phyloP scores from a whole-genome alignment of 2,113 vertebrate genomes.

The Ameiurus melas region DNA sequence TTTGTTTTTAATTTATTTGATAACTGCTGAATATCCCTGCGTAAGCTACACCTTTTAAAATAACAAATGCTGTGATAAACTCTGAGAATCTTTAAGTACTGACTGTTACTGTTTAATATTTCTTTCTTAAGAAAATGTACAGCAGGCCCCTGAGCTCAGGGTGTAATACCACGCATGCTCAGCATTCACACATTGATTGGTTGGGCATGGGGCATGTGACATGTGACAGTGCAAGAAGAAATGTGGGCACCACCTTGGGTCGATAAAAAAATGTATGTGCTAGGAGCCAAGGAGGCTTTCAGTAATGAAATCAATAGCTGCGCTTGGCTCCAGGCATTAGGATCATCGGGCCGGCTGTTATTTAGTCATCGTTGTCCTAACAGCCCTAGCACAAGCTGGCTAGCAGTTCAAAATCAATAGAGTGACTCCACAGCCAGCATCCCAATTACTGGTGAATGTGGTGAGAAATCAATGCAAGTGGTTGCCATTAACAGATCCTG shows the following conservation, averaged over 20 bases:
- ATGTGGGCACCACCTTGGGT: slow-evolving; percentile 64
- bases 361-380: slow-evolving; percentile 72
- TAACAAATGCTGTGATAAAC: background rate
- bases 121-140: slow-evolving; percentile 50
- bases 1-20: background rate
- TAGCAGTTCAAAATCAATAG: slow-evolving; percentile 72
- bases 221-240: slow-evolving; percentile 66
- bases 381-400: slow-evolving; percentile 65
- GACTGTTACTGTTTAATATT: background rate
- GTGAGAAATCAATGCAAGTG: slow-evolving; percentile 69
- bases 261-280: slow-evolving; percentile 73
- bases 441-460: slow-evolving; percentile 70
- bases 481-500: slow-evolving; percentile 67
- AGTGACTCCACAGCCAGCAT: slow-evolving; percentile 65
- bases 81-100: background rate
- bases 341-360: slow-evolving; percentile 71
- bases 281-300: slow-evolving; percentile 70
- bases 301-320: slow-evolving; percentile 76
- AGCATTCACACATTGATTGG: slow-evolving; percentile 62
- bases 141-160: slow-evolving; percentile 38
- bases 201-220: slow-evolving; percentile 55
- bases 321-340: slow-evolving; percentile 72
- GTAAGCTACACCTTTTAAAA: background rate
- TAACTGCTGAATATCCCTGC: background rate
- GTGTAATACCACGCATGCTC: slow-evolving; percentile 51